phyloP scores from a whole-genome alignment of 2,888 invertebrate genomes.

The Xanthia icteritia region DNA sequence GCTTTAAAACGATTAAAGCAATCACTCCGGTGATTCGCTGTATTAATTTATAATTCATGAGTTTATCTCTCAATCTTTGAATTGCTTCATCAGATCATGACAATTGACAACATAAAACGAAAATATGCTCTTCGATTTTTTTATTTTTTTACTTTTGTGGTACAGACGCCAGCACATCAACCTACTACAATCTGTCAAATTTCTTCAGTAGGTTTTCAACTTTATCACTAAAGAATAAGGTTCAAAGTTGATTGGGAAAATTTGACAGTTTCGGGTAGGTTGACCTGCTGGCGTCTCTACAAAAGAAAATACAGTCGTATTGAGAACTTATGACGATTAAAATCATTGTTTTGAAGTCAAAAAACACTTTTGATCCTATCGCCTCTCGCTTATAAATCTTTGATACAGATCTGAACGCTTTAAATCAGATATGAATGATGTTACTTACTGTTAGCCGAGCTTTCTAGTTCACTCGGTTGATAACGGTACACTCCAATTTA shows the following conservation, averaged over 20 bases:
- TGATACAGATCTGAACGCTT: conserved; percentile 49
- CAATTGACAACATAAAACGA: neutral
- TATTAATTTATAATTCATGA: neutral
- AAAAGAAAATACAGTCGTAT: neutral
- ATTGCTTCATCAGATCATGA: neutral
- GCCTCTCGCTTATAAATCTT: conserved; percentile 28
- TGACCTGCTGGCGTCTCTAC: too few species aligned
- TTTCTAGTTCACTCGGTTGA: conserved; percentile 55
- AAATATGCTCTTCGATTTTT: neutral
- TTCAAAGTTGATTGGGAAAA: too few species aligned
- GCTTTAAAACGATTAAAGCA: neutral
- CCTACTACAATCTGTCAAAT: too few species aligned
- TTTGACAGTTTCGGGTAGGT: too few species aligned
- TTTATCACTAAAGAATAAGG: too few species aligned
- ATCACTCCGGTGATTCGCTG: neutral
- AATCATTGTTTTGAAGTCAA: conserved; percentile 13
- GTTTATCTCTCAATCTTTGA: neutral
- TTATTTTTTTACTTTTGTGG: too few species aligned
- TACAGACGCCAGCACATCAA: too few species aligned
- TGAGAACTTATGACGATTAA: conserved; percentile 4
- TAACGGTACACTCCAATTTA: conserved; percentile 53
- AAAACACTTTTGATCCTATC: conserved; percentile 51
- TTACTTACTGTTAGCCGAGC: conserved; percentile 45
- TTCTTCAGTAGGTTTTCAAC: too few species aligned
- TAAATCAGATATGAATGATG: conserved; percentile 53